These are phyloP conservation scores for Drosophila trichaetosa DNA, from an alignment of 2,888 invertebrate genomes.

Conservation along the genomic window DNA sequence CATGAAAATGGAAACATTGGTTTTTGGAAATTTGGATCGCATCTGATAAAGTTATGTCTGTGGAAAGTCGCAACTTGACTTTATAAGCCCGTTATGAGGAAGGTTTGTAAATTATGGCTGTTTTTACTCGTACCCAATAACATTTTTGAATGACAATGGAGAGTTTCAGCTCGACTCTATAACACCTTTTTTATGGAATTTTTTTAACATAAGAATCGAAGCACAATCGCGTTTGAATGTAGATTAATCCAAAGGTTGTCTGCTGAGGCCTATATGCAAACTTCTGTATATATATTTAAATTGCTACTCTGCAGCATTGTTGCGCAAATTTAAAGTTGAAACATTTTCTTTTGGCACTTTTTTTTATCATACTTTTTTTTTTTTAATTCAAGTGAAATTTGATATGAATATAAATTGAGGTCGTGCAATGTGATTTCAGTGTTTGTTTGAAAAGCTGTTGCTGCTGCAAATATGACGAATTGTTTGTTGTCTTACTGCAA, in stretches of 20 bases:
- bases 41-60: neutral
- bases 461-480: neutral
- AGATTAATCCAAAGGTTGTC: neutral
- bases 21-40: neutral
- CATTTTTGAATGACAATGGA: too few species aligned
- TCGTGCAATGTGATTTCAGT: neutral
- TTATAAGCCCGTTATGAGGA: neutral
- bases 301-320: too few species aligned
- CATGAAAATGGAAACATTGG: neutral
- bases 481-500: neutral
- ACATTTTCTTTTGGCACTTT: too few species aligned
- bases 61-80: neutral
- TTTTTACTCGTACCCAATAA: too few species aligned
- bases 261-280: neutral
- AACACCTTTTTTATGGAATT: too few species aligned
- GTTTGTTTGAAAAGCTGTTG: neutral
- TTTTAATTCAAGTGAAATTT: too few species aligned
- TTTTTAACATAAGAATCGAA: neutral
- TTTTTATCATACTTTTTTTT: too few species aligned
- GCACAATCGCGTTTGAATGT: too few species aligned
- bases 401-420: neutral
- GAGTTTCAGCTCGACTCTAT: too few species aligned
- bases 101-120: too few species aligned
- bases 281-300: neutral
- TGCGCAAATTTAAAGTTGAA: too few species aligned